Evolutionary conservation across 2,113 vertebrate genomes (phyloP), one percentile per base, ranked within the genome.

Genomic region (Hipposideros armiger): DNA sequence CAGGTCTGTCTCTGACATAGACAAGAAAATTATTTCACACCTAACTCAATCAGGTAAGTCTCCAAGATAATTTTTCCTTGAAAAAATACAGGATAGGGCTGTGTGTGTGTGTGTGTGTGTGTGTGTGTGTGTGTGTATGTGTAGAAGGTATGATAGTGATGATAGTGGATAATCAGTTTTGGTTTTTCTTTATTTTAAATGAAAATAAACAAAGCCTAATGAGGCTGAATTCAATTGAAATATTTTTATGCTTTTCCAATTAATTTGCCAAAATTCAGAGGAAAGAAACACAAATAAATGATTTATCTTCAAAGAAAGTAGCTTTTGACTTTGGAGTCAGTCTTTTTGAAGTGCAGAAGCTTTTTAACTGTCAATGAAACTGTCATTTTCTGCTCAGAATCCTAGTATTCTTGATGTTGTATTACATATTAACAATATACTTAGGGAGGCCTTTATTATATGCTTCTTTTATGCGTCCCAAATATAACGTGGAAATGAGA

Each of bases 1-100:
- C 22, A 50, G 28, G 58, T 91, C 58, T 88, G 45, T 95, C 28
- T 42, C 40, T 94, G 30, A 83, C 20, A 47, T 30, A 91, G 77
- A 58, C 7, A 85, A 95, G 77, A 86, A 95, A 89, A 87, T 77
- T 40, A 89, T 93, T 95, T 91, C 69, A 94, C 13, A 95, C 7
- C 54, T 89, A 89, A 69, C 11, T 90, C 66, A 92, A n/a, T 93
- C 36, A 95, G 88, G n/a, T 69, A 92, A 87, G 69, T 67, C 36
- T 81, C 54, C n/a, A 92, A 86, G 64, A 94, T 66, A 76, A 96
- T 82, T 80, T 91, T 42, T 87, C 26, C 50, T 82, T 78, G 15
- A 83, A 87, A 87, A 90, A 83, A 47, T 73, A 4, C 47, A 80
- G 36, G 11, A 4, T 50, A 7, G 24, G n/a, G 10, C 36, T 50